Evolutionary conservation across 1,140 invertebrate species (phyloP), one percentile per base, ranked within the genome.

Genomic region (Pachypeltis micranthus): DNA sequence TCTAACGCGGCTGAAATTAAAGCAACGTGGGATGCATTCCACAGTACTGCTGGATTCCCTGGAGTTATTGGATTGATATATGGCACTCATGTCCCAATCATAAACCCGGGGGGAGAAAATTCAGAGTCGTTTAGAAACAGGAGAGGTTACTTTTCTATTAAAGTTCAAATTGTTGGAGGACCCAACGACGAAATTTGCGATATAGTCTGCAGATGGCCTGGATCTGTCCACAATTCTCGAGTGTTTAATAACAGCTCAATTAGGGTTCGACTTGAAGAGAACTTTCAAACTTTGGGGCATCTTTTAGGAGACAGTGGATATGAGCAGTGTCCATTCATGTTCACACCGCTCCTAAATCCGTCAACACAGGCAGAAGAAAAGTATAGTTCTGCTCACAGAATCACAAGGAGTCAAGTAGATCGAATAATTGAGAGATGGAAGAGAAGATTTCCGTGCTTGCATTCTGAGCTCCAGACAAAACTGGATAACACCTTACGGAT

Each of bases 191-290:
- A 69, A 57, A 69, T 73, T 47, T 61, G 62, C 12, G 65, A 73
- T 61, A 68, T 73, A 55, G 69, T 73, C 63, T 67, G 69, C 58
- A 66, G 71, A 31, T 72, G 70, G 68, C 73, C 69, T 24, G 73
- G 72, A 24, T 70, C 69, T 10, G 67, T 68, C 10, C 72, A 74
- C 61, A 71, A 74, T 54, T 64, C 62, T 26, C 44, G 60, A 14
- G 68, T 72, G 61, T 72, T 72, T 44, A 65, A 68, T 25, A 68
- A 56, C 47, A 63, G 62, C 27, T 7, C 31, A 10, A 39, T 39
- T 10, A 7, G 31, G 16, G 7, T 39, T 16, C 31, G 31, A 7
- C 7, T 39, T 39, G 31, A 39, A 39, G 7, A 39, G 16, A 16
- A 39, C 16, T 10, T 10, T 39, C 7, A 10, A 10, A 39, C 7